Base-by-base conservation (phyloP, 1,140 invertebrate species). In the Colletes gigas region DNA sequence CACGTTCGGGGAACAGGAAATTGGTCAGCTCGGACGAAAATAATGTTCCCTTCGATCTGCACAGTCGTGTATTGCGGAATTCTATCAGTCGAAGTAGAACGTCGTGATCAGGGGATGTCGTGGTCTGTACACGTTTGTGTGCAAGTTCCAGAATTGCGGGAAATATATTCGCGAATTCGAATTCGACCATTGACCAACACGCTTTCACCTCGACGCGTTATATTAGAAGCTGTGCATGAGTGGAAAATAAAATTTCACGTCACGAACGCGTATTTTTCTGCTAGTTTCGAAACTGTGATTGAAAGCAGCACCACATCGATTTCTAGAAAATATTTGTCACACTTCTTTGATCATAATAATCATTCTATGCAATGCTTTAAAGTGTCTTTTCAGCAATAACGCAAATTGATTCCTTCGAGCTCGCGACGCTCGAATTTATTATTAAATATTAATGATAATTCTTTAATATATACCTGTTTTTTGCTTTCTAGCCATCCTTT, bases 1-100 rank as follows among this genome's bases (percentile, higher is more conserved):
- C 68, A 63, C 59, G 59, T 63, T 71, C 68, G 47, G 9, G 47
- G 74, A 78, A 60, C 76, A 60, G 68, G 76, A 78, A 78, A 78
- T 78, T 78, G 68, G 47, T 55, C 68, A 63, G 69, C 69, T 62
- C 39, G n/a, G 47, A 30, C 55, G 68, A 30, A 71, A 78, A 78
- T 78, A 78, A 71, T 30, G 76, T 72, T 62, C 67, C 68, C n/a
- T 62, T 83, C 21, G 14, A 47, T 17, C 10, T n/a, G 19, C 10
- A 10, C 50, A 67, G 57, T 57, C 70, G 63, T 21, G 44, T 57
- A 52, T 62, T 52, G 63, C 52, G 19, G 12, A 68, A 78, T 78
- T 69, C 30, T 73, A 66, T 65, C 82, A 54, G 21, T 62, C 39
- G 19, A 69, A 19, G 41, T 52, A 73, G 39, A 69, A 19, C 50